Conservation (phyloP, 2,888 invertebrate species). For the Enchytraeus crypticus region DNA sequence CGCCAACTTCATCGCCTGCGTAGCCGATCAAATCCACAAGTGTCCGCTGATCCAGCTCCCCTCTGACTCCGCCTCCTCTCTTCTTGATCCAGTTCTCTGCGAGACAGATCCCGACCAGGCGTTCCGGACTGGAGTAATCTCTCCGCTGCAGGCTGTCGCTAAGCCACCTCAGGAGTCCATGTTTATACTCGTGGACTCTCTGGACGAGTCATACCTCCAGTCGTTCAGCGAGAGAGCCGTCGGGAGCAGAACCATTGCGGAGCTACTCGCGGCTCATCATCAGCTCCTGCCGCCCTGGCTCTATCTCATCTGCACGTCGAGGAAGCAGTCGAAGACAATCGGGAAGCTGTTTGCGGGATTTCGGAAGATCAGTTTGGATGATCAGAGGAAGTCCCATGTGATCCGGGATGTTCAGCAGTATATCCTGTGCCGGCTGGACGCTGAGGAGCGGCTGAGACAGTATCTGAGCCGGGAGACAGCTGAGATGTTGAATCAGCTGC, state of each 20-base stretch:
- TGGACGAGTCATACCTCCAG: conserved; percentile 62
- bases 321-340: conserved; percentile 67
- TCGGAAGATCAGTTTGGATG: conserved; percentile 80
- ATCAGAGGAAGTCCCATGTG: conserved; percentile 69
- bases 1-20: conserved; percentile 64
- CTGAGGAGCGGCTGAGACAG: conserved; percentile 75
- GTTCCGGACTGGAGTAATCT: conserved; percentile 75
- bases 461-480: conserved; percentile 85
- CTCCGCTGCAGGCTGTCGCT: conserved; percentile 75
- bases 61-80: not conserved
- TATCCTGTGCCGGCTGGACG: conserved; percentile 73
- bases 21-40: conserved; percentile 59
- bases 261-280: conserved; percentile 77
- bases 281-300: conserved; percentile 88
- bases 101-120: conserved; percentile 83
- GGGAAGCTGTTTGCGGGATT: conserved; percentile 65
- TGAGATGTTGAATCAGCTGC: conserved; percentile 84
- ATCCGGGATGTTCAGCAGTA: conserved; percentile 92
- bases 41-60: conserved; percentile 37
- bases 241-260: conserved; percentile 49
- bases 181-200: conserved; percentile 80
- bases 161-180: conserved; percentile 67
- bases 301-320: conserved; percentile 74
- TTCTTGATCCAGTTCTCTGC: conserved; percentile 64
- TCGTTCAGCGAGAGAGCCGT: conserved; percentile 24